Base-by-base conservation (phyloP, 2,797 vertebrate species). In the Tiaroga cobitis region DNA sequence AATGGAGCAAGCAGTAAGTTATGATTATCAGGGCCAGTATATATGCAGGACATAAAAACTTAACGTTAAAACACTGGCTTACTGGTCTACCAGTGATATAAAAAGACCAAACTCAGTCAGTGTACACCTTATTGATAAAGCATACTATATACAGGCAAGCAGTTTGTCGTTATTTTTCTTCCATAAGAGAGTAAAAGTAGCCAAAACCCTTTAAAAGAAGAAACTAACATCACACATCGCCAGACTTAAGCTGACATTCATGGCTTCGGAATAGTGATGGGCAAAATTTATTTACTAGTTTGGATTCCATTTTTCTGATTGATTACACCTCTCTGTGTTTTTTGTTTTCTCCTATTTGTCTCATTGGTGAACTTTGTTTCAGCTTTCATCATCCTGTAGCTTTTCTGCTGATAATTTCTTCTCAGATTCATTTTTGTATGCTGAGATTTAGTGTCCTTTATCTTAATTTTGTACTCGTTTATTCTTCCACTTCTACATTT, bases 311-410 rank as follows among this genome's bases (percentile, higher is more conserved):
- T 74, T 72, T 51, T 29, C 26, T 32, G 18, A 75, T 73, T 8
- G 76, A 26, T 61, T n/a, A 59, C 56, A 59, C n/a, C 26, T 56
- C 49, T 29, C 43, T 37, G 29, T 32, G n/a, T n/a, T 81, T 6
- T 34, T 16, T 51, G 13, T 51, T 43, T 51, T 82, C 7, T 78
- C 68, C 73, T 79, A 26, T 29, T 13, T 26, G 88, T 56, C 41
- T 85, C 37, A 76, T 69, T 86, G 83, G 76, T 91, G 82, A 91
- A 88, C 65, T 88, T 89, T 90, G 80, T 85, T 89, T 84, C 87
- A 89, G 87, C 59, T 76, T 83, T 69, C 26, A 73, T 34, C 26
- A 16, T 18, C 65, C 16, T 83, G 41, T 54, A 19, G 77, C 34
- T 37, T n/a, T 56, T 56, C 73, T 34, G 6, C 19, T 34, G 8